Conservation (phyloP, 2,888 invertebrate genomes). For the Zhuqinia jingwanae region DNA sequence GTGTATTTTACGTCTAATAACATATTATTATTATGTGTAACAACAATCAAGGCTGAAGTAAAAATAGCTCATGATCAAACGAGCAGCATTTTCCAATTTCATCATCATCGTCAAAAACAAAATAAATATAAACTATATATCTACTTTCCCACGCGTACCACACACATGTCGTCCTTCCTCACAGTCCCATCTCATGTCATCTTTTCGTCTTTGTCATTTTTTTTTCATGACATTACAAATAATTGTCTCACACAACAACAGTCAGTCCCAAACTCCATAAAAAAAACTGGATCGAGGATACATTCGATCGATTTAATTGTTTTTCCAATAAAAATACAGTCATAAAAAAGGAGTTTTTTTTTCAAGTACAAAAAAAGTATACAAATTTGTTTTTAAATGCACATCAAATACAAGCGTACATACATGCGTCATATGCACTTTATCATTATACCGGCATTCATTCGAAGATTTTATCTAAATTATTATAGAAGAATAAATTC, state of each 20-base stretch:
- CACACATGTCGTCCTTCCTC: background rate
- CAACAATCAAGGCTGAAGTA: constrained; percentile 3
- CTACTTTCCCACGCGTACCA: background rate
- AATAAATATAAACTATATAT: no score
- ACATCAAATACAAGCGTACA: background rate
- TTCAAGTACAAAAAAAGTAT: background rate
- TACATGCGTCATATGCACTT: background rate
- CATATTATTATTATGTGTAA: background rate
- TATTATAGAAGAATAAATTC: no score
- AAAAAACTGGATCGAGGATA: constrained; percentile 41
- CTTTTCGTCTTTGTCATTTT: background rate
- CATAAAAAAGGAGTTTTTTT: background rate
- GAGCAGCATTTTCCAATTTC: background rate
- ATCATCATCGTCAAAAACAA: constrained; percentile 6
- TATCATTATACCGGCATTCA: no score
- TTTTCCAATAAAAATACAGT: constrained; percentile 13
- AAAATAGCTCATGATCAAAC: background rate
- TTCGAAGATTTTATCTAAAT: no score
- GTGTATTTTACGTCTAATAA: no score
- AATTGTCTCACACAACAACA: no score
- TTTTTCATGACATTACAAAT: background rate
- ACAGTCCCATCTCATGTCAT: background rate
- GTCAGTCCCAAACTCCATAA: background rate
- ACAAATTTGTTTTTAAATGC: no score
- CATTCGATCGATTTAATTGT: constrained; percentile 7